Evolutionary conservation across 2,797 vertebrate species (phyloP).

Genomic region (Siniperca undulata): DNA sequence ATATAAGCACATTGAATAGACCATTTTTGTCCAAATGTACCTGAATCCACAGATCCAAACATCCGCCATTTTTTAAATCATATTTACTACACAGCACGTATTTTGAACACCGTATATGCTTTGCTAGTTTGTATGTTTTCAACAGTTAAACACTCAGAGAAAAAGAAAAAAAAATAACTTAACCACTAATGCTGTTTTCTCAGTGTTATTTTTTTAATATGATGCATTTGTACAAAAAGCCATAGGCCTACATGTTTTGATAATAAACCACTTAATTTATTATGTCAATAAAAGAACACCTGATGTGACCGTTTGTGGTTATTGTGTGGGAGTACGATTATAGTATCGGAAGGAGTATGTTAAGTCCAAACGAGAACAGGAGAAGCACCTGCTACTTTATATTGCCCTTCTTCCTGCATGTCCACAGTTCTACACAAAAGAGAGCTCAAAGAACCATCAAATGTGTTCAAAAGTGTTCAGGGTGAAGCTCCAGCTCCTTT

Average conservation of each 20-base stretch:
- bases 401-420: background rate
- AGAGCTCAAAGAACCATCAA: background rate
- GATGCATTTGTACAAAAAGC: conserved; percentile 86
- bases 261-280: conserved; percentile 87
- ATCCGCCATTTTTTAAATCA: conserved; percentile 52
- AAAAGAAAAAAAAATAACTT: conserved; percentile 55
- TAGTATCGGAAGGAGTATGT: background rate
- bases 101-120: conserved; percentile 62
- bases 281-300: conserved; percentile 84
- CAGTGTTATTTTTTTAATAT: conserved; percentile 85
- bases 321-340: conserved; percentile 23
- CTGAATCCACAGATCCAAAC: conserved; percentile 28
- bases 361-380: background rate
- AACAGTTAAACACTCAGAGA: conserved; percentile 57
- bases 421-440: conserved; percentile 21
- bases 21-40: conserved; percentile 40
- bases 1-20: conserved; percentile 56
- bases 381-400: background rate
- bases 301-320: conserved; percentile 54
- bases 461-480: conserved; percentile 89
- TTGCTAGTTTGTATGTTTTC: conserved; percentile 77
- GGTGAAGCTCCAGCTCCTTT: conserved; percentile 93
- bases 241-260: conserved; percentile 85
- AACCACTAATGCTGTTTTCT: conserved; percentile 80
- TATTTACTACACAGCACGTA: conserved; percentile 60